Evolutionary conservation across 2,888 invertebrate species (phyloP).

Genomic region (Drosophila neotestacea): DNA sequence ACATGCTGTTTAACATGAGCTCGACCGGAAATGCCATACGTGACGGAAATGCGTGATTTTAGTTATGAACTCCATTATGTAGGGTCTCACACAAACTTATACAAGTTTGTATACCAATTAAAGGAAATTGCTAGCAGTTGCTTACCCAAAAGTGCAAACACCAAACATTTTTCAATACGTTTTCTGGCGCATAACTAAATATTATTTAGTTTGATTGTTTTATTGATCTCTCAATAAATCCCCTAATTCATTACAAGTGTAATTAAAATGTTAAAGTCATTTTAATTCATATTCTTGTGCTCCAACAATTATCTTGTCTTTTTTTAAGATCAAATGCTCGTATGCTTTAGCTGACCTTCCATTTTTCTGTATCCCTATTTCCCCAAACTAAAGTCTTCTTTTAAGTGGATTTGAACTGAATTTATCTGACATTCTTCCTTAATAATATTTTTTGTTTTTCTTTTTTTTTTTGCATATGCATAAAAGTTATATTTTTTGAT

Average conservation of each 20-base stretch:
- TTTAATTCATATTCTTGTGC: too few species aligned
- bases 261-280: too few species aligned
- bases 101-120: background rate
- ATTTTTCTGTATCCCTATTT: background rate
- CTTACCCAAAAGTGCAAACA: constrained; percentile 29
- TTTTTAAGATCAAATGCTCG: too few species aligned
- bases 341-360: background rate
- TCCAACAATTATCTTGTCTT: too few species aligned
- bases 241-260: too few species aligned
- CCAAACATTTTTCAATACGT: constrained; percentile 31
- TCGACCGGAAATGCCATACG: constrained; percentile 79
- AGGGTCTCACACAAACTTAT: background rate
- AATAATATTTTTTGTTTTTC: too few species aligned
- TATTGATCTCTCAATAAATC: background rate
- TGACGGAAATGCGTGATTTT: constrained; percentile 83
- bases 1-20: constrained; percentile 75
- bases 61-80: constrained; percentile 57
- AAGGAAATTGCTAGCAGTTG: background rate
- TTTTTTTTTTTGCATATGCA: constrained; percentile 22
- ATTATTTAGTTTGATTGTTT: constrained; percentile 39
- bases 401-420: too few species aligned
- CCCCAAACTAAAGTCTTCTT: background rate
- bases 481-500: constrained; percentile 5
- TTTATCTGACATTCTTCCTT: background rate
- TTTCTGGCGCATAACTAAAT: constrained; percentile 34